A percentile compares a stretch with the other conserved stretches of the same genome.
These are phyloP conservation scores for Salvator merianae DNA, from an alignment of 2,113 vertebrate species.

Conservation along the genomic window DNA sequence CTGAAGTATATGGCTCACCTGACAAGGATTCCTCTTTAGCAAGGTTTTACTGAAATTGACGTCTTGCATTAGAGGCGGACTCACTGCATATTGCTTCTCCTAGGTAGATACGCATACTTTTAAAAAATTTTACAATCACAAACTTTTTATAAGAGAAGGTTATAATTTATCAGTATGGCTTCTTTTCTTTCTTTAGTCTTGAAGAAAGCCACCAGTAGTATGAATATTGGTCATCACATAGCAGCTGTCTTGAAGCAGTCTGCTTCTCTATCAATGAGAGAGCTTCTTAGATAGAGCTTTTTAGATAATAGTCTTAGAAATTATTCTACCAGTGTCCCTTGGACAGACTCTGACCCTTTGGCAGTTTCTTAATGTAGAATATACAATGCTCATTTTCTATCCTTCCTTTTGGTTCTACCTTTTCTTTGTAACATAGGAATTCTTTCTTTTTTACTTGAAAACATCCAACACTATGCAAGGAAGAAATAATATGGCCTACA, in stretches of 20 bases:
- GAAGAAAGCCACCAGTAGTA: neutral
- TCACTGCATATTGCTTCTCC: no score
- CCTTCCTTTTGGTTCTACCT: neutral
- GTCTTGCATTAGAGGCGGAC: neutral
- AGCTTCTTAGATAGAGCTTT: neutral
- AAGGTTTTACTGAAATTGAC: no score
- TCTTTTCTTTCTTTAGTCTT: neutral
- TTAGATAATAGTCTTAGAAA: neutral
- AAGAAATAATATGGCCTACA: neutral
- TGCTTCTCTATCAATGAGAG: slow-evolving; percentile 20
- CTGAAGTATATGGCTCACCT: no score
- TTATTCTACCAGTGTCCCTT: neutral
- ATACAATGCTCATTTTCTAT: neutral
- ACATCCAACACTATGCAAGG: neutral
- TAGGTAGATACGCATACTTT: neutral
- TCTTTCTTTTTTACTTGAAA: neutral
- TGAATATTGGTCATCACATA: neutral
- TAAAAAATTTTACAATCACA: neutral
- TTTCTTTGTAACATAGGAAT: neutral
- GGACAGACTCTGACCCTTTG: neutral
- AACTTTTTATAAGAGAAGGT: neutral
- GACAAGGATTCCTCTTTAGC: no score
- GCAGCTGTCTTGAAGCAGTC: neutral
- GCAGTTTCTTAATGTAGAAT: neutral
- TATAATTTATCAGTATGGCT: neutral